These are phyloP conservation scores for Aramus guarauna DNA, from an alignment of 2,113 vertebrate genomes.

Conservation along the genomic window DNA sequence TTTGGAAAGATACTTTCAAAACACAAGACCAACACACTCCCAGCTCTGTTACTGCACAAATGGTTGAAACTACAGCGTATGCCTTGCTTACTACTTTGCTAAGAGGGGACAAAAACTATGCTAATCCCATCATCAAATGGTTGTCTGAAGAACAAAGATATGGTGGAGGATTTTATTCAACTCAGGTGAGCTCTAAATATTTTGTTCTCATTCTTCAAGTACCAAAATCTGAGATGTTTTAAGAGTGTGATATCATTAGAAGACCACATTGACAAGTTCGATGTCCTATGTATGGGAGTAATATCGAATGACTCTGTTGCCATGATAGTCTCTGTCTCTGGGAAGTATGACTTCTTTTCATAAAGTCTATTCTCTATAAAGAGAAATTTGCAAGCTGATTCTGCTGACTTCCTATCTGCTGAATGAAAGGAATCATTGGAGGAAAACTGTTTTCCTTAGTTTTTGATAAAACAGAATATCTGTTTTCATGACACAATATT, in stretches of 20 bases:
- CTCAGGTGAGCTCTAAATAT: constrained; percentile 76
- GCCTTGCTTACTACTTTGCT: constrained; percentile 78
- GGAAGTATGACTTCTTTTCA: neutral
- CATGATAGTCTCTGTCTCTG: neutral
- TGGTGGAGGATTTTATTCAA: constrained; percentile 85
- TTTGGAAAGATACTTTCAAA: constrained; percentile 79
- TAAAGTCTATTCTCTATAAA: neutral
- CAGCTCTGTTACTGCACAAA: constrained; percentile 69
- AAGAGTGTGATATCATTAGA: neutral
- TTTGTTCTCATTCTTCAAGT: neutral
- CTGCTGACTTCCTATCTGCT: neutral
- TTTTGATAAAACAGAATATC: neutral
- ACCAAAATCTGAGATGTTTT: neutral
- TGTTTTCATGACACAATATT: neutral
- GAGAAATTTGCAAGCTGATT: neutral
- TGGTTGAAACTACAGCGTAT: constrained; percentile 89
- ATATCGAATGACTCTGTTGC: neutral
- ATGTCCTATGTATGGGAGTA: neutral
- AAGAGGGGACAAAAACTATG: constrained; percentile 76
- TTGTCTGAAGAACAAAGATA: constrained; percentile 88
- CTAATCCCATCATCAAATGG: constrained; percentile 84
- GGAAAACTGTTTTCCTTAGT: neutral
- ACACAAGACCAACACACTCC: constrained; percentile 47
- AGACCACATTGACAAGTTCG: neutral
- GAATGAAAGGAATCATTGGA: neutral